Evolutionary conservation across 2,113 vertebrate genomes (phyloP), one percentile per base, ranked within the genome.

Genomic region (Crotalus viridis): DNA sequence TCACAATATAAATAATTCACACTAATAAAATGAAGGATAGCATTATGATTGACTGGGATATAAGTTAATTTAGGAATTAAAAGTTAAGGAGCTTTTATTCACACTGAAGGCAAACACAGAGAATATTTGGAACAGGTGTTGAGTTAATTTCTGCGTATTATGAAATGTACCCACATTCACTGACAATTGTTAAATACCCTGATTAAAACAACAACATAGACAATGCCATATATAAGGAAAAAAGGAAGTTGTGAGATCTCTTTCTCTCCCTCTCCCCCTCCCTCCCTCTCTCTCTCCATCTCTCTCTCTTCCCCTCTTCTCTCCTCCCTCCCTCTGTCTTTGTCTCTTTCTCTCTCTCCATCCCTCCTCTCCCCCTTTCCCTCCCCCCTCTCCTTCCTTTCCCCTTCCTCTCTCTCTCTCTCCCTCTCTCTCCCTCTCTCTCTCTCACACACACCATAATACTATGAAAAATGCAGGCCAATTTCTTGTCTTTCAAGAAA

Each of bases 1-100:
- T 93, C 95, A 91, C 92, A 91, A 95, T 94, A 95, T 95, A 94
- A 93, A 95, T 90, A 94, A 93, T 94, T 95, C 93, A 94, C 87
- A 92, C 86, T 88, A 92, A 96, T 96, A 96, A 95, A 89, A 94
- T 94, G 91, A 55, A 93, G 92, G 94, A 95, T 91, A 93, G 93
- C 74, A 61, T 93, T 90, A 86, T 92, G 93, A 94, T 95, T 55
- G 90, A 89, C 91, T 55, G 57, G 81, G 54, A 96, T 91, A 94
- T 21, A 90, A 89, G 91, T 90, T 94, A 91, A 95, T 92, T 90
- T 94, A 89, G 93, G 89, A 51, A 87, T 93, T 92, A 94, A 95
- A 88, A 89, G 94, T 26, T 57, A 96, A 96, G 95, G 92, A 91
- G 74, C 94, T 95, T 93, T 51, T 94, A 46, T 94, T 95, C 89